Evolutionary conservation across 2,797 vertebrate species (phyloP).

Genomic region (Pipistrellus pygmaeus): DNA sequence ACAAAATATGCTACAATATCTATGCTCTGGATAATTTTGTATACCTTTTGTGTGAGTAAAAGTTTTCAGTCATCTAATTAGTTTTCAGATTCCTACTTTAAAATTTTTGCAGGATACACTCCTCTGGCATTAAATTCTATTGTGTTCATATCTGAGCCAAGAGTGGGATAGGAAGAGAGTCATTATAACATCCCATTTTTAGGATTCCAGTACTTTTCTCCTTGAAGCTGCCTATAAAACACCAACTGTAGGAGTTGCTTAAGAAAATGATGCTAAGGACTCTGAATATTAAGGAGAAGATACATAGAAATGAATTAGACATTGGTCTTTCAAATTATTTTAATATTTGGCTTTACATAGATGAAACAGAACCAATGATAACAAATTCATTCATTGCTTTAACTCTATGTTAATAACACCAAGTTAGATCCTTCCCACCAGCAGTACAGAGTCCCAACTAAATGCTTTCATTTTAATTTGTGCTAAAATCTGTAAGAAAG

Average conservation of each 20-base stretch:
- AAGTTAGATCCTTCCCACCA: background rate
- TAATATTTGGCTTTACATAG: background rate
- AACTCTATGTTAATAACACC: background rate
- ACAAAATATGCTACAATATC: background rate
- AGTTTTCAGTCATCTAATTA: background rate
- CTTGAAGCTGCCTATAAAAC: background rate
- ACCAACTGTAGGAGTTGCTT: background rate
- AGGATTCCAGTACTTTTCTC: background rate
- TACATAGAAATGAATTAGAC: constrained; percentile 2
- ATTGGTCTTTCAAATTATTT: background rate
- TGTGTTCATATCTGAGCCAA: background rate
- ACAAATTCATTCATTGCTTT: background rate
- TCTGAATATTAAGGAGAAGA: background rate
- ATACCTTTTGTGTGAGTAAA: background rate
- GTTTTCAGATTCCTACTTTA: background rate
- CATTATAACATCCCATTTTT: background rate
- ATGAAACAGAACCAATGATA: background rate
- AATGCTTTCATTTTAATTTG: background rate
- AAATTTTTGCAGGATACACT: background rate
- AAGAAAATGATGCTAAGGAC: background rate
- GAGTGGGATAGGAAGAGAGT: background rate
- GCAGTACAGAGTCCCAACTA: background rate
- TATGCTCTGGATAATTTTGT: background rate
- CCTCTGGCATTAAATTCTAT: background rate
- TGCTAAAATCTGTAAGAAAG: background rate